Evolutionary conservation across 2,888 invertebrate genomes (phyloP), one percentile per base, ranked within the genome.

Genomic region (Synergus laeviventris): DNA sequence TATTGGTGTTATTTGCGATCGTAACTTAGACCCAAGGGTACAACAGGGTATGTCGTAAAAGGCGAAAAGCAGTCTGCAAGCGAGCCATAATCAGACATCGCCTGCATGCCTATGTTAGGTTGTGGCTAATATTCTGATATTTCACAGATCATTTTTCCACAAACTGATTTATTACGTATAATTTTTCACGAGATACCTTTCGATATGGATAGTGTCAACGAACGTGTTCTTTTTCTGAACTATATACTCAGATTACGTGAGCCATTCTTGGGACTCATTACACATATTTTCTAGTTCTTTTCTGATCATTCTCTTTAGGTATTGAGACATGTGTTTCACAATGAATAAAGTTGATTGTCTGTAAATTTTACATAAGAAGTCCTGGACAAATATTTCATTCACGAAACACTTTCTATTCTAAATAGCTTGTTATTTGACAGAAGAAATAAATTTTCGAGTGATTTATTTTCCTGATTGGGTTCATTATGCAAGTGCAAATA

Each of bases 11-110:
- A 61, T 75, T 77, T 49, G 73, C 74, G 75, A 74, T 73, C 79
- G 77, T 75, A 79, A 76, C 42, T 66, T 66, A 59, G 24, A 45
- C 16, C 62, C 70, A 79, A 79, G 66, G 59, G 74, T 45, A 18
- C 31, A 18, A 79, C 75, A 79, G 66, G 59, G 74, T 45, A 18
- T 38, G 24, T 81, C 75, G 78, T 78, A 79, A 79, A 78, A 78
- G 74, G 60, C 45, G 21, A 77, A 79, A 78, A 76, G 24, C 73
- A 62, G 38, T 73, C 38, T 70, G 60, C 21, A 56, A 59, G 64
- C 49, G 62, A 61, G 21, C 54, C 36, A 74, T 76, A 76, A 76
- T 76, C 73, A 39, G 9, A 49, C 59, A 61, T 24, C 62, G 42
- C 75, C 54, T 45, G 73, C 74, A 77, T 74, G 73, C 76, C 73